Base-by-base conservation (phyloP, 2,888 invertebrate genomes). In the Eudasyphora cyanicolor region DNA sequence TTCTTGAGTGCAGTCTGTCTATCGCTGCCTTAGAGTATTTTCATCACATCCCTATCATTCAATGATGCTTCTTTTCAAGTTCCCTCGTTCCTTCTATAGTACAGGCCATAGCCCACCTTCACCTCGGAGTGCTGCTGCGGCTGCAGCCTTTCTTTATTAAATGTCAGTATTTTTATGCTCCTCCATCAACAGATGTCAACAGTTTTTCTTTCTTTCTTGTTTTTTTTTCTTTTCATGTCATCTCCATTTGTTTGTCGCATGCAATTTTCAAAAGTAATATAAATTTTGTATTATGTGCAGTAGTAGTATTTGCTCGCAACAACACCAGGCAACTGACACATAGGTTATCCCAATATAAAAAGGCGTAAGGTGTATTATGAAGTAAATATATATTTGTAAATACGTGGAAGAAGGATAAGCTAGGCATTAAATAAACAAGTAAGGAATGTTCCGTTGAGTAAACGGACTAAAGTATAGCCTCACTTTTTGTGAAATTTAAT, bases 161-260 rank as follows among this genome's bases (percentile, higher is more conserved):
- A 38, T 12, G 12, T 38, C n/a, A n/a, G n/a, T 54, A 21, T 19
- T 49, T 4, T 21, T 76, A 38, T 64, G 14, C 35, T 54, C 10
- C 0, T 69, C 69, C 73, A 77, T 69, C 76, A 70, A 74, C 71
- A 79, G 79, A 82, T 79, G 73, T 73, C 82, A 73, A 79, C 62
- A 74, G 77, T 74, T 76, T 79, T 42, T n/a, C 62, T 14, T 64
- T 64, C 38, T 7, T 29, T 29, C n/a, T n/a, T 38, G 64, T 19
- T 64, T 17, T 14, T n/a, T n/a, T 19, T 64, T 64, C 35, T 67
- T 42, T 21, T 67, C 67, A 67, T 24, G 35, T 42, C 67, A 67
- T 38, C 67, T 38, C 67, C 42, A 38, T 67, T 35, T 42, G 67
- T 42, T 24, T 42, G 67, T 38, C 14, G 35, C 64, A 64, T 64